Conservation (phyloP, 1,140 invertebrate genomes). For the Leptopilina boulardi region DNA sequence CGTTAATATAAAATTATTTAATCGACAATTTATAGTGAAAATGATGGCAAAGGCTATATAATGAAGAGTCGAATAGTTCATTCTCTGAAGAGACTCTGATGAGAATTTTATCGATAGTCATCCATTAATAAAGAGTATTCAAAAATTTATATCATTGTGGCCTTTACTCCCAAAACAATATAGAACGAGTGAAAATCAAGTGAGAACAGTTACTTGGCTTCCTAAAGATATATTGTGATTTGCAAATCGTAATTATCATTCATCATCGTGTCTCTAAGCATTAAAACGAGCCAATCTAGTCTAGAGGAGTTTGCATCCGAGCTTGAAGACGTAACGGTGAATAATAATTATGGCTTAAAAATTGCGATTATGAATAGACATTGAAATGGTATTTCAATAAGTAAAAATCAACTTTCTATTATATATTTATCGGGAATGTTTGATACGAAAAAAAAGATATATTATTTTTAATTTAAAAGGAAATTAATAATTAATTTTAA, state of each 20-base stretch:
- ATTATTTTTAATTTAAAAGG: too few species aligned
- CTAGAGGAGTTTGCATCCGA: neutral
- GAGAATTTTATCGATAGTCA: neutral
- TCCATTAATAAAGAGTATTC: neutral
- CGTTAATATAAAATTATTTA: too few species aligned
- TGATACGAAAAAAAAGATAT: neutral
- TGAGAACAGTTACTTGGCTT: conserved; percentile 10
- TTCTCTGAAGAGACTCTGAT: too few species aligned
- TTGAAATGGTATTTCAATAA: neutral
- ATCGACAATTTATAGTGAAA: too few species aligned
- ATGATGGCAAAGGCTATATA: too few species aligned
- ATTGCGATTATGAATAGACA: conserved; percentile 3
- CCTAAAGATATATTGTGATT: conserved; percentile 15
- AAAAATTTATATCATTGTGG: conserved; percentile 10
- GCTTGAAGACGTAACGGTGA: conserved; percentile 7
- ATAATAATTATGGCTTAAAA: conserved; percentile 20
- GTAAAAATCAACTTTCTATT: neutral
- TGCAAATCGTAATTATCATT: conserved; percentile 7
- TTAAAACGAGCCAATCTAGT: neutral
- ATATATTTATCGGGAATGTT: neutral
- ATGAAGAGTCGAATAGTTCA: too few species aligned
- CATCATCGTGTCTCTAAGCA: conserved; percentile 15
- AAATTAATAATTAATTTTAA: too few species aligned
- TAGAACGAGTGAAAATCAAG: conserved; percentile 1
- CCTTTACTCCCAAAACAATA: conserved; percentile 17